Percentiles rank a stretch among this genome's conserved stretches.
phyloP scores from a whole-genome alignment of 2,888 invertebrate genomes.

The Yponomeuta plumbellus region DNA sequence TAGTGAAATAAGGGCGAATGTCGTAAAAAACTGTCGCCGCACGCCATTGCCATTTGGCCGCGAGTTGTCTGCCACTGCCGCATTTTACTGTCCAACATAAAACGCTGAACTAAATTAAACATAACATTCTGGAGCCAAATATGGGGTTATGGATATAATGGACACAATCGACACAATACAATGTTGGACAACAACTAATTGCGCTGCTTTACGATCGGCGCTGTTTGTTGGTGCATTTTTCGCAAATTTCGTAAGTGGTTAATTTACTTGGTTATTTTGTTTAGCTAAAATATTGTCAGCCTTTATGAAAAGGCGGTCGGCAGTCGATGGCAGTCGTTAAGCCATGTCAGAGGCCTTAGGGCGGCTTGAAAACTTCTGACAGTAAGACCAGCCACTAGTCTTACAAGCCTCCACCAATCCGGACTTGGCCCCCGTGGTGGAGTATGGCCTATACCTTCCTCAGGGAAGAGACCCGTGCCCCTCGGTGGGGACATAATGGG shows the following conservation, averaged over 20 bases:
- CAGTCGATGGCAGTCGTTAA: too few relatives aligned
- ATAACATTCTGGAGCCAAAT: conserved; percentile 19
- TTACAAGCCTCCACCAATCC: too few relatives aligned
- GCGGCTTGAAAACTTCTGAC: too few relatives aligned
- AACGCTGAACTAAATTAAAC: conserved; percentile 27
- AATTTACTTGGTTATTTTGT: neutral
- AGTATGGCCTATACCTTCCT: too few relatives aligned
- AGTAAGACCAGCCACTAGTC: too few relatives aligned
- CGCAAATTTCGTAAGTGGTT: neutral
- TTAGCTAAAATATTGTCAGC: neutral
- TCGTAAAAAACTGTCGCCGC: conserved; percentile 23
- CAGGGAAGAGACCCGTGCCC: too few relatives aligned
- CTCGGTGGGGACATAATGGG: too few relatives aligned
- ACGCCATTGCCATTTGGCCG: conserved; percentile 28
- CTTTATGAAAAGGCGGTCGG: too few relatives aligned
- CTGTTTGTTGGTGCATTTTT: neutral
- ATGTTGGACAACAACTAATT: conserved; percentile 8
- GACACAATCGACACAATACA: conserved; percentile 9
- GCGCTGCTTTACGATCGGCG: neutral
- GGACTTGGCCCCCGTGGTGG: too few relatives aligned
- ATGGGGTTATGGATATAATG: conserved; percentile 10
- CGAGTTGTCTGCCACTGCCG: conserved; percentile 25
- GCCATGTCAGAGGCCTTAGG: too few relatives aligned
- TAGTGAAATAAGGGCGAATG: conserved; percentile 15
- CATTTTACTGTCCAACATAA: conserved; percentile 24